Percentiles rank a stretch among this genome's conserved stretches.
These are phyloP conservation scores for Heliconius cydno DNA, from an alignment of 2,888 invertebrate genomes.

Conservation along the genomic window DNA sequence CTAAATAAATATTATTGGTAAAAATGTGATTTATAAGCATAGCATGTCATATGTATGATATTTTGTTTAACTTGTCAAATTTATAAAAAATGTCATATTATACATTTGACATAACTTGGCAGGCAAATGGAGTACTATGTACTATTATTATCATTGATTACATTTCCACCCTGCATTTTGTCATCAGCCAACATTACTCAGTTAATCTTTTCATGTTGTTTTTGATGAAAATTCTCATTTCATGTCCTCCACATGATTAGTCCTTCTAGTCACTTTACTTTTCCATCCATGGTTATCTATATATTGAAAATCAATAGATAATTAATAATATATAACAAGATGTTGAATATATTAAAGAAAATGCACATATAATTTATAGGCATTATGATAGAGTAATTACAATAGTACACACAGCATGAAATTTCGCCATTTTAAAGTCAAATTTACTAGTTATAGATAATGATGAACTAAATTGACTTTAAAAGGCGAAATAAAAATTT, in stretches of 20 bases:
- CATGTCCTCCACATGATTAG: conserved; percentile 49
- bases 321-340: conserved; percentile 43
- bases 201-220: conserved; percentile 67
- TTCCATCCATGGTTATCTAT: conserved; percentile 75
- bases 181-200: conserved; percentile 71
- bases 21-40: conserved; percentile 47
- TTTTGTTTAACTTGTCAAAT: conserved; percentile 35
- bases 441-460: conserved; percentile 18
- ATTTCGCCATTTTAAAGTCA: conserved; percentile 16
- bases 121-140: conserved; percentile 61
- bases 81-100: conserved; percentile 54
- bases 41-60: conserved; percentile 52
- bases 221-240: conserved; percentile 51
- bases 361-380: neutral
- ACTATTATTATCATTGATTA: conserved; percentile 79
- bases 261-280: conserved; percentile 65
- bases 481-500: conserved; percentile 41
- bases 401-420: conserved; percentile 63
- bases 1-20: conserved; percentile 37
- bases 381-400: conserved; percentile 27
- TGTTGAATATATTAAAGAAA: neutral
- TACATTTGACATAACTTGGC: conserved; percentile 64
- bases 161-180: conserved; percentile 78
- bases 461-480: conserved; percentile 17
- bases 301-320: conserved; percentile 50